Base-by-base conservation (phyloP, 2,797 vertebrate genomes). In the Betta splendens region DNA sequence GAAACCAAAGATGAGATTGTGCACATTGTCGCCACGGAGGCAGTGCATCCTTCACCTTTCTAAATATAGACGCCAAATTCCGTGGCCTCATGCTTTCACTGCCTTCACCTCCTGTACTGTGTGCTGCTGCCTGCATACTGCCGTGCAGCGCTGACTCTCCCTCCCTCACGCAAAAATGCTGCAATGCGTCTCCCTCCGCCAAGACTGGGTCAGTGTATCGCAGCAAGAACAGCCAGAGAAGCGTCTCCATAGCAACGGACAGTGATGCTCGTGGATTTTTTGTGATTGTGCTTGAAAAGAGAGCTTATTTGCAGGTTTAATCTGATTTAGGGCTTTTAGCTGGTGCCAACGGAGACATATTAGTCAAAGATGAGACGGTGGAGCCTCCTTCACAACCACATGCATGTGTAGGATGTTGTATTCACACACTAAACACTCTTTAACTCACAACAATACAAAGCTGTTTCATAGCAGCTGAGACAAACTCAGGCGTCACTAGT, bases 141-240 rank as follows among this genome's bases (percentile, higher is more conserved):
- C 72, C 55, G 75, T 85, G 79, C 81, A 85, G 76, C 17, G 50
- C 38, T 7, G 49, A 55, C 72, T 68, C 61, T 78, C 76, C 79
- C 77, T 64, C 81, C 81, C 86, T 83, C 80, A 50, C 43, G 33
- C 77, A 90, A 90, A 93, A 93, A 92, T 93, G 92, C 91, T 94
- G 92, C 92, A 94, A 92, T 94, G 92, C 92, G 92, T 93, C 92
- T 91, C 85, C 75, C 83, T 85, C 73, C 67, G 72, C 80, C 70
- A 81, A 85, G 85, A 88, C 85, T 90, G 91, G 91, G 92, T 93
- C 92, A 93, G 90, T 92, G 87, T 89, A 89, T 90, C 90, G 73
- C 76, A 67, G 76, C 47, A 49, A 64, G 67, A 66, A 62, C 46
- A 64, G 69, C 61, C 66, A 11, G 35, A 75, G 79, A 75, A 58